Evolutionary conservation across 2,113 vertebrate species (phyloP).

Genomic region (Eolophus roseicapilla): DNA sequence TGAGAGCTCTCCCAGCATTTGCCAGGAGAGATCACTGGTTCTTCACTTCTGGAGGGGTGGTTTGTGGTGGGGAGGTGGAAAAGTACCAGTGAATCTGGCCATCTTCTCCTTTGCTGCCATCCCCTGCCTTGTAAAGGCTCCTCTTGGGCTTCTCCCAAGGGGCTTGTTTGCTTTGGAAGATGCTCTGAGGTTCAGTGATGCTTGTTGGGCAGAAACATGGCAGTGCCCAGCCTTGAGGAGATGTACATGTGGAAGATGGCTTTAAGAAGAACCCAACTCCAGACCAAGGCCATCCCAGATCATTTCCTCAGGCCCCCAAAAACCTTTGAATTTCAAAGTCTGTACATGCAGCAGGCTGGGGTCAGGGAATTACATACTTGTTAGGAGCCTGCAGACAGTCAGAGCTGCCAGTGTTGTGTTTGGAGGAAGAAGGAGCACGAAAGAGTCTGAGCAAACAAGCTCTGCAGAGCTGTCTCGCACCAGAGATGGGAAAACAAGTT

Average conservation of each 20-base stretch:
- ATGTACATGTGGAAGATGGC: not conserved
- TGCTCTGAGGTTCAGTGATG: not conserved
- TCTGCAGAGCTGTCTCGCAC: not conserved
- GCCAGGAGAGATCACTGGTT: constrained; percentile 59
- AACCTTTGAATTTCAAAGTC: not conserved
- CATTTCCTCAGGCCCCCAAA: not conserved
- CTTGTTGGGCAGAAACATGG: not conserved
- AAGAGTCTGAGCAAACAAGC: constrained; percentile 58
- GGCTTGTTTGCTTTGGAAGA: constrained; percentile 49
- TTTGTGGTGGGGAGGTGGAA: constrained; percentile 58
- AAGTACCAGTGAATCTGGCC: constrained; percentile 65
- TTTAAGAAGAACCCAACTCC: not conserved
- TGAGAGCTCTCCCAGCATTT: constrained; percentile 1
- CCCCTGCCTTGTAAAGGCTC: not conserved
- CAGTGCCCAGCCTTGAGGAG: not conserved
- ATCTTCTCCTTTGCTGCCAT: not conserved
- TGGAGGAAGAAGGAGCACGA: constrained; percentile 32
- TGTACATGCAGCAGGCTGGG: not conserved
- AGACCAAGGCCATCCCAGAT: not conserved
- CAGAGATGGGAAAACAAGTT: constrained; percentile 35
- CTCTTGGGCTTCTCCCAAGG: constrained; percentile 27
- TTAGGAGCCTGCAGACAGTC: constrained; percentile 44
- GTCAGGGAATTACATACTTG: not conserved
- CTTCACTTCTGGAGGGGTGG: constrained; percentile 14
- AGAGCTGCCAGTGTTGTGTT: constrained; percentile 56